These are phyloP conservation scores for Lepus americanus DNA, from an alignment of 2,113 vertebrate genomes.

Conservation along the genomic window DNA sequence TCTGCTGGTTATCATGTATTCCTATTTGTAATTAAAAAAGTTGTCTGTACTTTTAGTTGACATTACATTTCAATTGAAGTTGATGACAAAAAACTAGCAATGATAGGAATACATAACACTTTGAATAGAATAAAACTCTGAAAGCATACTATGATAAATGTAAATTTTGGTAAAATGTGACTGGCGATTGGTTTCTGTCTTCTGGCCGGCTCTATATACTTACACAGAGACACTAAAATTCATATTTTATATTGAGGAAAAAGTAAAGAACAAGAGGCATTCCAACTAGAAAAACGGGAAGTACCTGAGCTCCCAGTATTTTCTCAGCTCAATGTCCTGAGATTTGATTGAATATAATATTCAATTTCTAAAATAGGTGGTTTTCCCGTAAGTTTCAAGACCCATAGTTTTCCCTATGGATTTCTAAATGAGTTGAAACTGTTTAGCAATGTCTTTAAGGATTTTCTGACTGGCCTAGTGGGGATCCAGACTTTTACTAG, in stretches of 20 bases:
- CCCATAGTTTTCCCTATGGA: background rate
- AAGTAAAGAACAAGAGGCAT: slow-evolving; percentile 17
- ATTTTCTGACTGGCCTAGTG: background rate
- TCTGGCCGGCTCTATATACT: background rate
- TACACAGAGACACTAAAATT: background rate
- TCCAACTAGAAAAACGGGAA: background rate
- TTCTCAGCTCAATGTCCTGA: background rate
- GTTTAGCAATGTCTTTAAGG: background rate
- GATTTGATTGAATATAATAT: background rate
- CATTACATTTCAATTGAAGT: slow-evolving; percentile 3
- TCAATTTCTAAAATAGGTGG: background rate
- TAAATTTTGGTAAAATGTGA: background rate
- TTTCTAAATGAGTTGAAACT: background rate
- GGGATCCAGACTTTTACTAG: background rate
- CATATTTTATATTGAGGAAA: background rate
- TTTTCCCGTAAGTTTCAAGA: background rate
- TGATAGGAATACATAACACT: background rate
- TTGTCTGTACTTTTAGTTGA: background rate
- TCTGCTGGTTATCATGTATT: background rate
- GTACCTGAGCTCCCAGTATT: background rate
- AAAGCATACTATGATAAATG: background rate
- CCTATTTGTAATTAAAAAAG: background rate
- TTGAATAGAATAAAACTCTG: background rate
- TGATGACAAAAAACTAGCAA: background rate
- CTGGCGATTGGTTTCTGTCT: background rate